Percentiles rank a stretch among this genome's conserved stretches.
Conservation (phyloP, 2,888 invertebrate genomes). For the Caradrina clavipalpis region DNA sequence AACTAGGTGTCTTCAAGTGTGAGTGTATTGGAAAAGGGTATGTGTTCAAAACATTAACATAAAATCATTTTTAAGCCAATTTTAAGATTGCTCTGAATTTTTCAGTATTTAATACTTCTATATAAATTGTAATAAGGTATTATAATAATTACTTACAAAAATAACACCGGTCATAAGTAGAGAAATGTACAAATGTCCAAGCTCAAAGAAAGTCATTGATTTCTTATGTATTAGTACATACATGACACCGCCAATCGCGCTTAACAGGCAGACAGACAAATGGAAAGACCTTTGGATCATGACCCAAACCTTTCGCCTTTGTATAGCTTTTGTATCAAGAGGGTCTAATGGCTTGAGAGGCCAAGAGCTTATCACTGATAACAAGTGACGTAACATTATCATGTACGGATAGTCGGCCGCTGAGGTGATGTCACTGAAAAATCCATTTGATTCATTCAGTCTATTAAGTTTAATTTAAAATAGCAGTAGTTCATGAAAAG, state of each 20-base stretch:
- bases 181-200: slow-evolving; percentile 32
- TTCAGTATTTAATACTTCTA: no score
- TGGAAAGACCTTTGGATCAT: slow-evolving; percentile 10
- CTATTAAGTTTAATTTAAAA: neutral
- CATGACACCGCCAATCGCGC: rapidly evolving
- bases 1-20: no score
- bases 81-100: no score
- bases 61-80: no score
- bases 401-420: slow-evolving; percentile 20
- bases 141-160: slow-evolving; percentile 29
- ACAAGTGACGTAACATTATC: slow-evolving; percentile 19
- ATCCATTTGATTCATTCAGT: no score
- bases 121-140: neutral
- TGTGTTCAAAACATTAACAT: no score
- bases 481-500: neutral
- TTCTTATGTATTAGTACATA: slow-evolving; percentile 7
- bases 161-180: neutral
- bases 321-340: neutral
- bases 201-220: slow-evolving; percentile 28
- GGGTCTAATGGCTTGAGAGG: slow-evolving; percentile 16
- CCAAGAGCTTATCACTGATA: slow-evolving; percentile 28
- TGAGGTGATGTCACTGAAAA: slow-evolving; percentile 12
- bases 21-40: no score
- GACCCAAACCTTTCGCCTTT: slow-evolving; percentile 26
- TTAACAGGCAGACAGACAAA: neutral